A percentile compares a stretch with the other conserved stretches of the same genome.
These are phyloP conservation scores for Erethizon dorsatum DNA, from an alignment of 2,797 vertebrate genomes.

Conservation along the genomic window DNA sequence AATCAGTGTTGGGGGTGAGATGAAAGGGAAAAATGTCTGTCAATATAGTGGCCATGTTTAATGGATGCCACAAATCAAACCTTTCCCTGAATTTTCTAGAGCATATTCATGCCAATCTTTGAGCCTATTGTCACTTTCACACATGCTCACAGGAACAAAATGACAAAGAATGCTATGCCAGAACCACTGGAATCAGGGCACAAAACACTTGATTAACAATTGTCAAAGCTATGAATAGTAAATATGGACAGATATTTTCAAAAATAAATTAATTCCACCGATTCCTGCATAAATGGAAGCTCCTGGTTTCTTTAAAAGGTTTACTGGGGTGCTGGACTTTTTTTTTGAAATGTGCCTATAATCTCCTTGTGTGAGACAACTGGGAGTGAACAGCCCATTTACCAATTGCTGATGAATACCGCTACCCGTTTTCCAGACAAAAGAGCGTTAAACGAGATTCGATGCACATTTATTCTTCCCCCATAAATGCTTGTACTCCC, in stretches of 20 bases:
- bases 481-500: slow-evolving; percentile 33
- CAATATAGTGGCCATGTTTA: slow-evolving; percentile 86
- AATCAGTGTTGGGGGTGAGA: slow-evolving; percentile 72
- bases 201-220: slow-evolving; percentile 72
- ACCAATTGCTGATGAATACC: slow-evolving; percentile 68
- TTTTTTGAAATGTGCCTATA: slow-evolving; percentile 63
- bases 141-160: slow-evolving; percentile 90
- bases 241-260: slow-evolving; percentile 69
- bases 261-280: slow-evolving; percentile 66
- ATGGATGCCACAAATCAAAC: slow-evolving; percentile 86
- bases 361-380: slow-evolving; percentile 71
- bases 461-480: slow-evolving; percentile 41
- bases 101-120: slow-evolving; percentile 89
- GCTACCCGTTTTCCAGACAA: slow-evolving; percentile 78
- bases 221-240: slow-evolving; percentile 72
- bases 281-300: slow-evolving; percentile 67
- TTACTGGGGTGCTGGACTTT: slow-evolving; percentile 32
- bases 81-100: slow-evolving; percentile 89
- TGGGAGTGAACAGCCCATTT: slow-evolving; percentile 73
- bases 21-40: slow-evolving; percentile 87
- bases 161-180: slow-evolving; percentile 89
- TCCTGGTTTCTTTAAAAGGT: slow-evolving; percentile 65
- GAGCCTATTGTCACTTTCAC: slow-evolving; percentile 88
- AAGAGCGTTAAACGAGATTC: slow-evolving; percentile 71
- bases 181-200: slow-evolving; percentile 87